Evolutionary conservation across 2,113 vertebrate genomes (phyloP).

Genomic region (Sander lucioperca): DNA sequence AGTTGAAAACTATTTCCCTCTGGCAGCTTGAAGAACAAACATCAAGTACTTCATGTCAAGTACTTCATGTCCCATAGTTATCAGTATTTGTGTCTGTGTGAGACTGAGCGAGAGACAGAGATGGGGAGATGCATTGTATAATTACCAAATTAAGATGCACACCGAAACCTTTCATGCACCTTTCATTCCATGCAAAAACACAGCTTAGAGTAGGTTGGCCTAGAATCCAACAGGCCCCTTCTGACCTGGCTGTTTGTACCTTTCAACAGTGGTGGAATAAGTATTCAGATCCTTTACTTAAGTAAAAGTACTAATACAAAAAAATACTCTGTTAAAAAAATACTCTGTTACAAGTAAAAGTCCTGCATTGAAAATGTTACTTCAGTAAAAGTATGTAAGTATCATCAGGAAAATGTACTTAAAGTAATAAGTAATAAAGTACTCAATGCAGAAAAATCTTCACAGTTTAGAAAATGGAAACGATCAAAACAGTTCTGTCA

Average conservation of each 20-base stretch:
- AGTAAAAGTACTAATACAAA: too few relatives aligned
- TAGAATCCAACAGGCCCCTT: constrained; percentile 27
- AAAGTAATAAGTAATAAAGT: too few relatives aligned
- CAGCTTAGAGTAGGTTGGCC: constrained; percentile 4
- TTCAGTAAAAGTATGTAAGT: too few relatives aligned
- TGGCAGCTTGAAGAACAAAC: constrained; percentile 61
- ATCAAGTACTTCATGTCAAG: constrained; percentile 52
- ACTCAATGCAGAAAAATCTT: too few relatives aligned
- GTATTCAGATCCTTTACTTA: too few relatives aligned
- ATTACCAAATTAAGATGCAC: constrained; percentile 49
- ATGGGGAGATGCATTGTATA: constrained; percentile 44
- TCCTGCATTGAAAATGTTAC: too few relatives aligned
- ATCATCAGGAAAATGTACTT: too few relatives aligned
- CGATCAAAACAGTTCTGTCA: too few relatives aligned
- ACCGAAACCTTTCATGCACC: constrained; percentile 26
- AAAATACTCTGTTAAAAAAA: too few relatives aligned
- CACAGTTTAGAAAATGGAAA: too few relatives aligned
- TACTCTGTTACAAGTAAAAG: too few relatives aligned
- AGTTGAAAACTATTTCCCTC: constrained; percentile 79
- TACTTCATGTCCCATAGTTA: constrained; percentile 43
- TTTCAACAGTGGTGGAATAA: too few relatives aligned
- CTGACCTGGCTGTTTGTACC: constrained; percentile 44
- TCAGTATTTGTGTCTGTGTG: constrained; percentile 38
- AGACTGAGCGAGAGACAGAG: constrained; percentile 23
- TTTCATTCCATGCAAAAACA: constrained; percentile 38